Conservation (phyloP, 2,888 invertebrate species). For the Oeneis ivallda region DNA sequence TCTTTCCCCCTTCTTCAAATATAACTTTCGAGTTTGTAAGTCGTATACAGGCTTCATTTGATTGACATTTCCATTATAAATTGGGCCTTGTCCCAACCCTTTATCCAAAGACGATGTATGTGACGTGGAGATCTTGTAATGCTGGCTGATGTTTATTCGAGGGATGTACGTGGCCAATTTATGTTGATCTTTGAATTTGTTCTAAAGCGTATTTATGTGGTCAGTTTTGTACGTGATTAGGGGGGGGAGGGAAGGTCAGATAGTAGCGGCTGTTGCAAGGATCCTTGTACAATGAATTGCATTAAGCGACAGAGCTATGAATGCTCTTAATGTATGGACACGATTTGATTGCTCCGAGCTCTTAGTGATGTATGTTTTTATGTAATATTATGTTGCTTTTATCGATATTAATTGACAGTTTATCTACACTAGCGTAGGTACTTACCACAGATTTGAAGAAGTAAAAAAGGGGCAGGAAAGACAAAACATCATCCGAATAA, state of each 20-base stretch:
- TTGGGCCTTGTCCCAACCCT: slow-evolving; percentile 28
- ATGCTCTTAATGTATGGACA: slow-evolving; percentile 73
- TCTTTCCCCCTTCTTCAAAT: slow-evolving; percentile 43
- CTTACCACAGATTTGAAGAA: too few relatives aligned
- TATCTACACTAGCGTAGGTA: neutral
- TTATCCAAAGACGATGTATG: slow-evolving; percentile 45
- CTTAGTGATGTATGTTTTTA: slow-evolving; percentile 49
- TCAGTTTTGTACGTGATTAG: slow-evolving; percentile 24
- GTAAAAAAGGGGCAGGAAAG: too few relatives aligned
- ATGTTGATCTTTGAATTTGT: slow-evolving; percentile 40
- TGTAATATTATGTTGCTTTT: neutral
- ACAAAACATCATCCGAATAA: too few relatives aligned
- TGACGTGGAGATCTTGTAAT: slow-evolving; percentile 32
- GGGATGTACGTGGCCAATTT: slow-evolving; percentile 28
- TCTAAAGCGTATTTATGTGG: slow-evolving; percentile 8
- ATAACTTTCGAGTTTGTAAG: slow-evolving; percentile 66
- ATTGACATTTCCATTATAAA: slow-evolving; percentile 47
- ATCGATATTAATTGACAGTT: too few relatives aligned
- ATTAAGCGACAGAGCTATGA: slow-evolving; percentile 76
- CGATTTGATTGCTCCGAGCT: slow-evolving; percentile 63
- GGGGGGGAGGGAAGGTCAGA: slow-evolving; percentile 27
- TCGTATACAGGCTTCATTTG: slow-evolving; percentile 64
- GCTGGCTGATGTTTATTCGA: slow-evolving; percentile 47
- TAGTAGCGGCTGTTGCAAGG: slow-evolving; percentile 63
- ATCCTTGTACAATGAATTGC: slow-evolving; percentile 75